Evolutionary conservation across 2,113 vertebrate species (phyloP), one percentile per base, ranked within the genome.

Genomic region (Cyrtonyx montezumae): DNA sequence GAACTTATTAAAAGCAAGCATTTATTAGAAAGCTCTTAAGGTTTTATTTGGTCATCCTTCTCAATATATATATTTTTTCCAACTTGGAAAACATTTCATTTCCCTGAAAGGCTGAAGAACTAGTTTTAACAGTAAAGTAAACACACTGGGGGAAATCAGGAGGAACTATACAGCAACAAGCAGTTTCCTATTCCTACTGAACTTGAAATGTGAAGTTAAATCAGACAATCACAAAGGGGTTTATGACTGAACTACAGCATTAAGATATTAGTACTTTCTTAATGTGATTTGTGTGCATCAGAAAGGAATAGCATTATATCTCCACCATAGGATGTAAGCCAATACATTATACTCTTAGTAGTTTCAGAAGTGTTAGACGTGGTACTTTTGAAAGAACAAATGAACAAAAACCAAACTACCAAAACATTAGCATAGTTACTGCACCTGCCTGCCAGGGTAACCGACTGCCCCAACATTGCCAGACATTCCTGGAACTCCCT

Each of bases 371-470:
- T 56, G 22, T 73, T 79, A 55, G 28, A 56, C 28, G 40, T 2
- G 2, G 23, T 48, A 45, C 32, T 77, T 84, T 30, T 48, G 8
- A 76, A 84, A 79, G 18, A 80, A 86, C 12, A 61, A 36, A 40
- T 19, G 46, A 21, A 26, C 79, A 87, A 75, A 49, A 4, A 4
- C 18, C 13, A 69, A 69, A 81, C 30, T 10, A 23, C 55, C 96
- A 96, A 94, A 90, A 40, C 83, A 94, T 85, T 96, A 95, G 94
- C 93, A 95, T 96, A 98, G 98, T 99, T 98, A 99, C 99, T 99
- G 99, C 99, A 99, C 99, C 99, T 99, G 99, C 99, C 99, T 99
- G 99, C 99, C 99, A 99, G 99, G 99, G 98, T 99, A 99, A 98
- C 99, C 99, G 97, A 97, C 97, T 84, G 98, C 97, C 67, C 99